Percentiles rank a stretch among this genome's conserved stretches.
These are phyloP conservation scores for Cyprinodon variegatus DNA, from an alignment of 2,113 vertebrate species.

Conservation along the genomic window DNA sequence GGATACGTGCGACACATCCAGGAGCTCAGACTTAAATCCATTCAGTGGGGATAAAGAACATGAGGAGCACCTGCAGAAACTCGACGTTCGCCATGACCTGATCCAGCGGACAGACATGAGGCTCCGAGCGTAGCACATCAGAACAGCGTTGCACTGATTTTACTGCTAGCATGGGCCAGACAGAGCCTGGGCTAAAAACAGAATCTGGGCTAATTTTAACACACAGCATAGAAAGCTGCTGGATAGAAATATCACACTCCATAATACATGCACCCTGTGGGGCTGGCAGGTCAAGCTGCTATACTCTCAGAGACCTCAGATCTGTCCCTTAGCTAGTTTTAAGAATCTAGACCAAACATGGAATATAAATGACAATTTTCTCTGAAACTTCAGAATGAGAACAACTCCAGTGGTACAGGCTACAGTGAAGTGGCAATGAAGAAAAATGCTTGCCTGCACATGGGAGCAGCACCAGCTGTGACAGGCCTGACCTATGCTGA, in stretches of 20 bases:
- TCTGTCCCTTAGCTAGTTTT: neutral
- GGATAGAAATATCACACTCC: constrained; percentile 27
- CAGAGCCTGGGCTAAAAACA: constrained; percentile 44
- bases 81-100: constrained; percentile 36
- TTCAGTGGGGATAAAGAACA: constrained; percentile 60
- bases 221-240: constrained; percentile 10
- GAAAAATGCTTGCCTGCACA: constrained; percentile 18
- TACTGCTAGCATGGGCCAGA: constrained; percentile 17
- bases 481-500: neutral
- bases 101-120: constrained; percentile 46
- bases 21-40: constrained; percentile 69
- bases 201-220: constrained; percentile 53
- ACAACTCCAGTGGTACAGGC: constrained; percentile 4
- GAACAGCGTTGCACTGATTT: constrained; percentile 18
- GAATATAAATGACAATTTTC: neutral
- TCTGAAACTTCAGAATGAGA: neutral
- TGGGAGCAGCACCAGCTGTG: constrained; percentile 38
- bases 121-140: constrained; percentile 4
- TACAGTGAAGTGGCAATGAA: constrained; percentile 1
- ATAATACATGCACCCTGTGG: constrained; percentile 2
- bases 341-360: neutral
- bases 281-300: neutral
- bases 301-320: neutral
- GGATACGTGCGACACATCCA: constrained; percentile 33
- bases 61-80: constrained; percentile 22